Percentiles rank a stretch among this genome's conserved stretches.
phyloP scores from a whole-genome alignment of 2,113 vertebrate species.

The Poeciliopsis occidentalis region DNA sequence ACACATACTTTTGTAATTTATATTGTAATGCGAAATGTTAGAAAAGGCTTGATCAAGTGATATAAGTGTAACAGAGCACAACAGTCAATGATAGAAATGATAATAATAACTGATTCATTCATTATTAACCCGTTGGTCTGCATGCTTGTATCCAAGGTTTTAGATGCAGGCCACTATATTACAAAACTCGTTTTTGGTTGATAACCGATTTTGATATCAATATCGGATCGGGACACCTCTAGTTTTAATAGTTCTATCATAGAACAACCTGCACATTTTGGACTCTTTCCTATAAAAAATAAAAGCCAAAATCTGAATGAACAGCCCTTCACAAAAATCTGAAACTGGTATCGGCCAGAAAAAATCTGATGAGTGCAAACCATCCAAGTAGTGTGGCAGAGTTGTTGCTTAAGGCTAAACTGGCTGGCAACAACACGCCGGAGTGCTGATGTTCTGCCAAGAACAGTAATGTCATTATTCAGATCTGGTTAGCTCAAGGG shows the following conservation, averaged over 20 bases:
- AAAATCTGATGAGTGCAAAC: conserved; percentile 3
- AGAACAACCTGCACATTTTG: neutral
- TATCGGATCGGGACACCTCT: no score
- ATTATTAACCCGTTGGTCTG: no score
- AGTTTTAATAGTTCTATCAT: neutral
- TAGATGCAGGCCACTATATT: no score
- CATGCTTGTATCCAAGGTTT: no score
- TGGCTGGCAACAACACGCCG: conserved; percentile 27
- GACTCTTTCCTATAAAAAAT: neutral
- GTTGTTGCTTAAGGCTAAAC: conserved; percentile 30
- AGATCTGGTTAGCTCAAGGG: conserved; percentile 55
- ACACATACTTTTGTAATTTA: no score
- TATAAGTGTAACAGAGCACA: no score
- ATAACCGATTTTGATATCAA: no score
- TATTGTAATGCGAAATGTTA: no score
- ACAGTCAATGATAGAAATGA: no score
- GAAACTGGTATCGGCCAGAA: neutral
- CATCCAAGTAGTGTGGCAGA: conserved; percentile 29
- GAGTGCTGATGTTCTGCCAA: conserved; percentile 49
- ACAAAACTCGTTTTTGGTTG: no score
- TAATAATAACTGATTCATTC: no score
- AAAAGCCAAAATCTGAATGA: neutral
- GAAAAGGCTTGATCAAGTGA: no score
- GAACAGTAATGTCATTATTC: conserved; percentile 55
- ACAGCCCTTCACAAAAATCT: neutral